A percentile compares a stretch with the other conserved stretches of the same genome.
phyloP scores from a whole-genome alignment of 2,888 invertebrate species.

The Cryptosula pallasiana region DNA sequence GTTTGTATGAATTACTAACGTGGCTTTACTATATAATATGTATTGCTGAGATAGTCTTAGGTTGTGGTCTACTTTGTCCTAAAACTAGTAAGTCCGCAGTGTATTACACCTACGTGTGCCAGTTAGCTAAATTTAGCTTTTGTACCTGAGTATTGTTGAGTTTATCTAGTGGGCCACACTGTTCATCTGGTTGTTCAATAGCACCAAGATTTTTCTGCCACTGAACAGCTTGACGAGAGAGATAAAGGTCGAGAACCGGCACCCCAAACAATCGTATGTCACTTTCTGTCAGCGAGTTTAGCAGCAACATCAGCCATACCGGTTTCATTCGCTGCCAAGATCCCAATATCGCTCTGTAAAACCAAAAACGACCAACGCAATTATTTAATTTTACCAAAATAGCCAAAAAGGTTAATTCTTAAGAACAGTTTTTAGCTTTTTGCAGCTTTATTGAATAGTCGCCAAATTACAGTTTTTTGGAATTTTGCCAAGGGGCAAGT shows the following conservation, averaged over 20 bases:
- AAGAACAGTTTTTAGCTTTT: no score
- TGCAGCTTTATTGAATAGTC: no score
- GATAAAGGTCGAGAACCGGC: slow-evolving; percentile 58
- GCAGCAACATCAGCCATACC: slow-evolving; percentile 59
- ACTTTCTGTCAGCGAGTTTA: slow-evolving; percentile 57
- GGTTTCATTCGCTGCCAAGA: slow-evolving; percentile 59
- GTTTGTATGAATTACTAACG: not conserved
- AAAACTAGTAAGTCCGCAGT: no score
- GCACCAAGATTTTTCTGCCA: slow-evolving; percentile 56
- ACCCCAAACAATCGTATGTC: slow-evolving; percentile 54
- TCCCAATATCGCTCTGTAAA: slow-evolving; percentile 56
- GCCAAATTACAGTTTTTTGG: no score
- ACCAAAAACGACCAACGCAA: not conserved
- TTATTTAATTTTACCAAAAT: not conserved
- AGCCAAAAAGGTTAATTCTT: no score
- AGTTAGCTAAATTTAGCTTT: no score
- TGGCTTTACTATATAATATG: no score
- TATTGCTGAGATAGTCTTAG: no score
- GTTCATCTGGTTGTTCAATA: slow-evolving; percentile 58
- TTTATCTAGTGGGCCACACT: slow-evolving; percentile 59
- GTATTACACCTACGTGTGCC: no score
- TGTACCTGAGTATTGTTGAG: slow-evolving; percentile 57
- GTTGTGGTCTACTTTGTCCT: no score
- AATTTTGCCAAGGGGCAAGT: no score
- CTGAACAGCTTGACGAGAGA: slow-evolving; percentile 57